Evolutionary conservation across 1,140 invertebrate genomes (phyloP).

Genomic region (Zaprionus lachaisei): DNA sequence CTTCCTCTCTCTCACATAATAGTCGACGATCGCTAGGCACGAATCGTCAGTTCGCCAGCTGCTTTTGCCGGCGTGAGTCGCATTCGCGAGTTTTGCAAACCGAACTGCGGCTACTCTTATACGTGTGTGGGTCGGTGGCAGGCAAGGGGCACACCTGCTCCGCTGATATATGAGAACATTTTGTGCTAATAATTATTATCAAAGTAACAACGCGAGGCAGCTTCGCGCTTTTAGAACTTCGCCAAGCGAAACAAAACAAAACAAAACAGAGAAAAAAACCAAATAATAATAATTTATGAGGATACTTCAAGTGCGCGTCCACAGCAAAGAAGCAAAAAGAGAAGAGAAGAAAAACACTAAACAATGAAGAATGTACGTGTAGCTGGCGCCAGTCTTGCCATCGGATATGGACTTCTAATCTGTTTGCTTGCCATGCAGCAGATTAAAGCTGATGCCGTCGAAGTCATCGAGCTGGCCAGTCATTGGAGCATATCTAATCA

Average conservation of each 20-base stretch:
- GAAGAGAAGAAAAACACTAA: neutral
- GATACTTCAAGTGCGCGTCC: neutral
- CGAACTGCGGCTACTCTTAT: neutral
- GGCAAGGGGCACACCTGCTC: neutral
- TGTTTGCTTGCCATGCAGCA: slow-evolving; percentile 12
- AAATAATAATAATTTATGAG: slow-evolving; percentile 13
- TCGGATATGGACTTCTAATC: slow-evolving; percentile 35
- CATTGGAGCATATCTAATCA: slow-evolving; percentile 72
- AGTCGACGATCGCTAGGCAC: slow-evolving; percentile 13
- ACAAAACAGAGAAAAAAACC: neutral
- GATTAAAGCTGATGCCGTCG: slow-evolving; percentile 56
- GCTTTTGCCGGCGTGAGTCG: slow-evolving; percentile 35
- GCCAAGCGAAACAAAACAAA: neutral
- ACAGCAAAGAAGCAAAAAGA: too few relatives aligned
- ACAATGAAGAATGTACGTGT: slow-evolving; percentile 25
- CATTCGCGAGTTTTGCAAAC: slow-evolving; percentile 24
- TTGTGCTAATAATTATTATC: slow-evolving; percentile 25
- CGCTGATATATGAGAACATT: slow-evolving; percentile 1
- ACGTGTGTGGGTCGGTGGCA: neutral
- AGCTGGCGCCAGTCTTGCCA: slow-evolving; percentile 8
- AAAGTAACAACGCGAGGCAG: slow-evolving; percentile 1
- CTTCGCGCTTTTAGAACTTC: slow-evolving; percentile 36
- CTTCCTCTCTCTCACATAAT: slow-evolving; percentile 5
- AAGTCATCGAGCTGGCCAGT: slow-evolving; percentile 60
- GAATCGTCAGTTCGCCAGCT: slow-evolving; percentile 24